Base-by-base conservation (phyloP, 1,140 invertebrate genomes). In the Drosophila pruinosa region DNA sequence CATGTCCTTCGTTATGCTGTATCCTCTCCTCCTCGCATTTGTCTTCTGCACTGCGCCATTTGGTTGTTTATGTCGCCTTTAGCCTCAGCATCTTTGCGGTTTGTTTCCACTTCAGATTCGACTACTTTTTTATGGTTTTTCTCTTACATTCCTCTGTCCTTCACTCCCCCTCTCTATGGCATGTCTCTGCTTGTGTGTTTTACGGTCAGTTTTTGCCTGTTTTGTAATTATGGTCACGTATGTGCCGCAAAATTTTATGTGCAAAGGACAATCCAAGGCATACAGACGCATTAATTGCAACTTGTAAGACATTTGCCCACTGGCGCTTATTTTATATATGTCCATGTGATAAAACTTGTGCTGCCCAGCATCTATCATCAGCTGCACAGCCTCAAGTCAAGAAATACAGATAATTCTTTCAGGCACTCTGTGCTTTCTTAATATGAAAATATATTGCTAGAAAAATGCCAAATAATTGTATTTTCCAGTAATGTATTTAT, bases 211-310 rank as follows among this genome's bases (percentile, higher is more conserved):
- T 56, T 47, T 61, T 63, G 57, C 64, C 71, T 57, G 38, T 70
- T 73, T 73, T 70, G 65, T 63, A 73, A 73, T 73, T 73, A 73
- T 73, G 57, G 71, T 73, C 71, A 73, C 71, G 71, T 73, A 73
- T 73, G 65, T 70, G 71, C 71, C 43, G 71, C 65, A 73, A 57
- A 57, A 73, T 73, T 69, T 70, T 73, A 73, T 73, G 65, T 57
- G 43, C 71, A 63, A n/a, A 47, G 28, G 10, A 24, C 57, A 43
- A 59, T 47, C 31, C 43, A 39, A 54, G 41, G 17, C 52, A 41
- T 5, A 57, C 41, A 69, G 50, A 69, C 41, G 41, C 65, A 70
- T 73, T 73, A 73, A 73, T 73, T 73, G 71, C 71, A 69, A 48
- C 71, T 70, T 70, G 71, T 73, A 70, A 69, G 62, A 26, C 58